Percentiles rank a stretch among this genome's conserved stretches.
Conservation (phyloP, 2,113 vertebrate species). For the Loxodonta africana region DNA sequence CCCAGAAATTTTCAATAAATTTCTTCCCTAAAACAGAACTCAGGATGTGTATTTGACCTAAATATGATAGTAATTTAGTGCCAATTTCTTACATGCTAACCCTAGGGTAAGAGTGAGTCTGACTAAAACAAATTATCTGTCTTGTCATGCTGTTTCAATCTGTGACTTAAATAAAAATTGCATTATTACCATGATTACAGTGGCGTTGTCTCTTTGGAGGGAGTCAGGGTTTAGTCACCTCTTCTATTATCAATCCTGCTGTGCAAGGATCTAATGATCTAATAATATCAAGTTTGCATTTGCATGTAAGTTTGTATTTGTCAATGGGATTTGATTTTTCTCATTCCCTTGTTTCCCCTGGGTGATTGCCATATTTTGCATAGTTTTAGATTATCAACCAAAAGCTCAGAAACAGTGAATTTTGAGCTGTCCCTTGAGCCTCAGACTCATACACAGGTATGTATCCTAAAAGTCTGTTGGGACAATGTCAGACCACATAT, state of each 20-base stretch:
- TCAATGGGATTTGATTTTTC: neutral
- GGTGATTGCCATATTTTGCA: neutral
- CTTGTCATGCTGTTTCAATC: slow-evolving; percentile 10
- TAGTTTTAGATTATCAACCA: neutral
- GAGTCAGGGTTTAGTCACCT: neutral
- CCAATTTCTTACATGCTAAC: slow-evolving; percentile 1
- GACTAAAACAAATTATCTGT: slow-evolving; percentile 1
- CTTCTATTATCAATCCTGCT: neutral
- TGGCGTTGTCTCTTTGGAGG: neutral
- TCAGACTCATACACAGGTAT: neutral
- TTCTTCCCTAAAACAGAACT: neutral
- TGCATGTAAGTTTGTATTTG: neutral
- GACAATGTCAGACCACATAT: too few relatives aligned
- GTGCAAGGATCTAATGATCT: neutral
- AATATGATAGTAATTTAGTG: slow-evolving; percentile 35
- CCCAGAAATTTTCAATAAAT: slow-evolving; percentile 15
- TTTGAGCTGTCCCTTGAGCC: neutral
- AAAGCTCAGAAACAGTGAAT: neutral
- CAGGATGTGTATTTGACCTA: slow-evolving; percentile 16
- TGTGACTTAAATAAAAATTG: neutral
- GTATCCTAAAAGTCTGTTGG: too few relatives aligned
- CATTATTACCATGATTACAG: neutral
- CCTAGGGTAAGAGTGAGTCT: neutral
- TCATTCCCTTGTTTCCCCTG: neutral
- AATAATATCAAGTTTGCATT: neutral